phyloP scores from a whole-genome alignment of 1,140 invertebrate species.

The Solen grandis region DNA sequence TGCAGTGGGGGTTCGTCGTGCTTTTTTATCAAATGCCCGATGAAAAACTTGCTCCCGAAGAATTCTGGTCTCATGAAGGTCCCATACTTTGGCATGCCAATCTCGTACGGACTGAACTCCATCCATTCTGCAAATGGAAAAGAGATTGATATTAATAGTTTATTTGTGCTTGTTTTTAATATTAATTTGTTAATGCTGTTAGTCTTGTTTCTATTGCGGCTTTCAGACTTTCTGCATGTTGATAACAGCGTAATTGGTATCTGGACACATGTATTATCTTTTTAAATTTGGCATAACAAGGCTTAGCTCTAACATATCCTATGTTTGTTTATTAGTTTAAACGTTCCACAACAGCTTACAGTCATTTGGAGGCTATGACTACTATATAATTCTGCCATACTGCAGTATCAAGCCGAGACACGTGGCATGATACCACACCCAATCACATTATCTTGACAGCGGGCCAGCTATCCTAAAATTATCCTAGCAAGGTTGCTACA shows the following conservation, averaged over 20 bases:
- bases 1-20: slow-evolving; percentile 79
- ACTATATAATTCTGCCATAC: too few species aligned
- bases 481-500: too few species aligned
- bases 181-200: background rate
- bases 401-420: too few species aligned
- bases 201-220: background rate
- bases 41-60: slow-evolving; percentile 82
- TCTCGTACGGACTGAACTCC: slow-evolving; percentile 82
- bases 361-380: too few species aligned
- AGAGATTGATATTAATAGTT: background rate
- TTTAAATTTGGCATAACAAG: too few species aligned
- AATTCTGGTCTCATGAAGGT: slow-evolving; percentile 80
- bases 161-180: background rate
- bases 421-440: too few species aligned
- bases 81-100: slow-evolving; percentile 82
- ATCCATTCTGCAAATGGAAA: slow-evolving; percentile 80
- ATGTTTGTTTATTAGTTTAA: too few species aligned
- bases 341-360: too few species aligned
- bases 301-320: too few species aligned
- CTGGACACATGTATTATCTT: background rate
- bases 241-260: background rate
- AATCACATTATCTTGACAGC: too few species aligned
- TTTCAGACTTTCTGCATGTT: background rate
- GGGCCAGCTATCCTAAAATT: too few species aligned
- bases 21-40: slow-evolving; percentile 79